Evolutionary conservation across 2,888 invertebrate genomes (phyloP).

Genomic region (Drosophila longiperda): DNA sequence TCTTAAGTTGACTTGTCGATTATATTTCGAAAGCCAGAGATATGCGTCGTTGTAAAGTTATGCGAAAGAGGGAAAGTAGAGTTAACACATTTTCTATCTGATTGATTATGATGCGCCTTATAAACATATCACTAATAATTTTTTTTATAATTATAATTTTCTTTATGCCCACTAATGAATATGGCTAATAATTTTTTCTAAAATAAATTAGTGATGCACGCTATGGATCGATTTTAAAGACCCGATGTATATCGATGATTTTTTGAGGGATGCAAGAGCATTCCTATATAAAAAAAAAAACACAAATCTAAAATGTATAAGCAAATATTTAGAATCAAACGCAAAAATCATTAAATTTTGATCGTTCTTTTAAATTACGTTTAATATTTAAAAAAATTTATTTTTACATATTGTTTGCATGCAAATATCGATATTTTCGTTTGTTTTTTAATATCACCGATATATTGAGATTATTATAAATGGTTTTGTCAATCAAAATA

Average conservation of each 20-base stretch:
- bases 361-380: neutral
- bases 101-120: neutral
- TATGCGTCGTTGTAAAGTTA: neutral
- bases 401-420: neutral
- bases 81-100: neutral
- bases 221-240: neutral
- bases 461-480: neutral
- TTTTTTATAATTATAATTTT: neutral
- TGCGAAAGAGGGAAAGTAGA: neutral
- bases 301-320: neutral
- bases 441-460: neutral
- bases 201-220: neutral
- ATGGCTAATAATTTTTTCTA: neutral
- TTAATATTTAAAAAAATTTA: neutral
- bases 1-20: neutral
- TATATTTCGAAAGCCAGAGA: neutral
- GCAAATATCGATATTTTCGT: neutral
- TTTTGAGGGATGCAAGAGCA: neutral
- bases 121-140: neutral
- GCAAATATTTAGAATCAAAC: neutral
- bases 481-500: neutral
- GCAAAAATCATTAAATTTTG: neutral
- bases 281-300: neutral
- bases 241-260: neutral
- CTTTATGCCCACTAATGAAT: neutral